Conservation (phyloP, 2,797 vertebrate genomes). For the Propithecus perrieri region DNA sequence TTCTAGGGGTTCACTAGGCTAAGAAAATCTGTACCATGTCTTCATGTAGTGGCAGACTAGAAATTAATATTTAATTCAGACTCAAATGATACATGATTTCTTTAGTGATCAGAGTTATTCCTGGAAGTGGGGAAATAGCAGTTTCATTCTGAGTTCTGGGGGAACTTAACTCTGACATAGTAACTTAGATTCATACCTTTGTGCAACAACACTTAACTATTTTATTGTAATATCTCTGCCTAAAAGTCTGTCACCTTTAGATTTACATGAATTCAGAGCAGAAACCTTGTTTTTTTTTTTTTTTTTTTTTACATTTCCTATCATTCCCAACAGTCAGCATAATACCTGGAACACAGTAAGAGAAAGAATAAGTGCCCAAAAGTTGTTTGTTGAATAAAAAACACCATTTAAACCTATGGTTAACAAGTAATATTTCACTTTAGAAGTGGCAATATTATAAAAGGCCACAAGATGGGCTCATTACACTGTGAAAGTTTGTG, state of each 20-base stretch:
- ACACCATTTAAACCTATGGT: neutral
- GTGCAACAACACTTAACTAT: neutral
- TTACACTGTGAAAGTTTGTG: slow-evolving; percentile 65
- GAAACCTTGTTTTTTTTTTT: neutral
- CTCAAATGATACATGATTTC: neutral
- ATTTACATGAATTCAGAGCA: neutral
- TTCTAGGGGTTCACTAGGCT: neutral
- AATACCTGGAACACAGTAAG: neutral
- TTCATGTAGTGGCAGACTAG: neutral
- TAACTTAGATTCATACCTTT: neutral
- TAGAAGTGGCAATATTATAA: slow-evolving; percentile 66
- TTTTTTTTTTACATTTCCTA: neutral
- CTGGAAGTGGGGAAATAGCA: neutral
- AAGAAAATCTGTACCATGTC: neutral
- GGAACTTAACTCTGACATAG: neutral
- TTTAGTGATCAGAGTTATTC: slow-evolving; percentile 1
- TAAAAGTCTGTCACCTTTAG: neutral
- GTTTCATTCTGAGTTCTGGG: slow-evolving; percentile 17
- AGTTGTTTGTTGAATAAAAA: neutral
- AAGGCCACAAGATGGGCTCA: slow-evolving; percentile 79
- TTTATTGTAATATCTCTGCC: neutral
- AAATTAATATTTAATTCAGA: slow-evolving; percentile 51
- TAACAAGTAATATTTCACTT: neutral
- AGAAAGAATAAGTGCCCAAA: neutral
- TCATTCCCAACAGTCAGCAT: neutral